Evolutionary conservation across 2,113 vertebrate genomes (phyloP), one percentile per base, ranked within the genome.

Genomic region (Grammomys dolichurus): DNA sequence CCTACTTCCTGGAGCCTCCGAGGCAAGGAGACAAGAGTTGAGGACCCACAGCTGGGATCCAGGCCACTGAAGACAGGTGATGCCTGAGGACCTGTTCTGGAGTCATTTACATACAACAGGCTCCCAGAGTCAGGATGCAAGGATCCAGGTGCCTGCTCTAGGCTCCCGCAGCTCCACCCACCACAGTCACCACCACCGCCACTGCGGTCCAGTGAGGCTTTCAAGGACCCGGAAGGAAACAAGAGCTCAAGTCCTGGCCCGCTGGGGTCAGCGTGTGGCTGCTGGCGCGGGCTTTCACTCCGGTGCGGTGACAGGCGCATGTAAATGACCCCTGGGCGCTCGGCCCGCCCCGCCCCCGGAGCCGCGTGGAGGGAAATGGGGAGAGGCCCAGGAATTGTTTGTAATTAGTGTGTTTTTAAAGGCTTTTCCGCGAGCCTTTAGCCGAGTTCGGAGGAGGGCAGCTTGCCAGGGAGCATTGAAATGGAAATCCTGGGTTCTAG

Each of bases 401-500:
- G 98, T 97, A 95, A 95, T 98, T 98, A 98, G 97, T 97, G 97
- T 98, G 98, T 98, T 98, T 98, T 97, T 92, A 98, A 98, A 98
- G 97, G 98, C 97, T 98, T 98, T 97, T 98, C 95, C 70, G 78
- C 69, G 51, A 97, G 96, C 89, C 97, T 51, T 95, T 95, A 98
- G 97, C 94, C 95, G 97, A 96, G 98, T 98, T 98, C 82, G n/a
- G 94, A 93, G 95, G 93, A 98, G 72, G 98, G 97, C 97, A 51
- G 77, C 95, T 98, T 98, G 97, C 98, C 98, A 98, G 97, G 84
- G 92, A 98, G 97, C 95, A 97, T 98, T 98, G 98, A 98, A 97
- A 98, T 98, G 97, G 97, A 98, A 98, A 98, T 98, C 97, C 97
- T 91, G 54, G 89, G 95, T 91, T 96, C 96, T 96, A 95, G 93